Base-by-base conservation (phyloP, 2,113 vertebrate genomes). In the Phrynosoma blainvillii region DNA sequence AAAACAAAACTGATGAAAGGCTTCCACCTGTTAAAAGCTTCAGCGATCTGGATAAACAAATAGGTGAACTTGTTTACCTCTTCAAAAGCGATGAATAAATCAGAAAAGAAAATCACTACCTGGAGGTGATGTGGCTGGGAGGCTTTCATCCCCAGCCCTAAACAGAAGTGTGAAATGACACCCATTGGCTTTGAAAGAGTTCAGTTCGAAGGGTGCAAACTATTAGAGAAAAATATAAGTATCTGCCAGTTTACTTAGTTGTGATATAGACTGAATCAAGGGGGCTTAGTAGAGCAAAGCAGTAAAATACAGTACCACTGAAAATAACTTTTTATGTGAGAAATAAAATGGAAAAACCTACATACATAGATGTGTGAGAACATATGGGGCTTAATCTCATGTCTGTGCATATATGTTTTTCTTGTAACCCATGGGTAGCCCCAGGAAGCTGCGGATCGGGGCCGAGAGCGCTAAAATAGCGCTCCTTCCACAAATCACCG, bases 11-110 rank as follows among this genome's bases (percentile, higher is more conserved):
- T 95, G 93, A 96, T 95, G 94, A 93, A 96, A 95, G 93, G 89
- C 93, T 95, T 95, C 93, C 88, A 93, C 84, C 91, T 96, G 95
- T 94, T 94, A 88, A 94, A 91, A 94, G 85, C 92, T 92, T 95
- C 89, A 90, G 85, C 90, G 87, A 76, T 92, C 92, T 94, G 94
- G 92, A 95, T 94, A 90, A 94, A 95, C 94, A 95, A 84, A 88
- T 90, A 92, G 93, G 87, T 89, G 91, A 93, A 93, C 94, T 87
- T 92, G 92, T 94, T 94, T 91, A 90, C 93, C 92, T 96, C 89
- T 93, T 94, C 89, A 89, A 0, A 91, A 94, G 93, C 32, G 6
- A 78, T 3, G 91, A 85, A 90, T 93, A 95, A 95, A 93, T 94
- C 89, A 93, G 93, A 92, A 92, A 71, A 21, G 93, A 90, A 90